Conservation (phyloP, 2,888 invertebrate species). For the Chrysotoxum bicinctum region DNA sequence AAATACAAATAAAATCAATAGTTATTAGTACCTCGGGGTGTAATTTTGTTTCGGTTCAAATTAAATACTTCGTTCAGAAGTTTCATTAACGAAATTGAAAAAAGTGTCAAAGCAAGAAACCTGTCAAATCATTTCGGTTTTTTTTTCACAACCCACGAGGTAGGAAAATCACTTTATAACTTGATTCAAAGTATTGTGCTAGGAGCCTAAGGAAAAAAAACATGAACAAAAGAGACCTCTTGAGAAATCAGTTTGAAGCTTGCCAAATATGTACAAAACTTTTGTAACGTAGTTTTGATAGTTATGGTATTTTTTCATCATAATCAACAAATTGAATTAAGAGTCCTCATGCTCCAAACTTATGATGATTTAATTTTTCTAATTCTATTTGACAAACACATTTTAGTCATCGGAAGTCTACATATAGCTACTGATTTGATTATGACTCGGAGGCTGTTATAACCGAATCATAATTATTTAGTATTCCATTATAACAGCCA, state of each 20-base stretch:
- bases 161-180: too few relatives aligned
- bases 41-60: too few relatives aligned
- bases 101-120: neutral
- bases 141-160: neutral
- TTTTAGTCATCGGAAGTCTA: neutral
- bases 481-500: conserved; percentile 11
- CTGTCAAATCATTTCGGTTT: neutral
- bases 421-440: neutral
- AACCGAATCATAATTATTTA: conserved; percentile 11
- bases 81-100: neutral
- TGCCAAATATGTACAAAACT: too few relatives aligned
- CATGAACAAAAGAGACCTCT: neutral
- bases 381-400: neutral
- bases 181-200: neutral
- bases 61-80: neutral
- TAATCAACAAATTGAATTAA: neutral
- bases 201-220: neutral
- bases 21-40: too few relatives aligned
- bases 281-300: too few relatives aligned
- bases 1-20: too few relatives aligned
- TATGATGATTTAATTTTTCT: neutral
- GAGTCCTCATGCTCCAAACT: neutral
- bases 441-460: neutral
- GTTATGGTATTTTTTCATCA: neutral
- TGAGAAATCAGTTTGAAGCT: conserved; percentile 19